These are phyloP conservation scores for Aix galericulata DNA, from an alignment of 2,113 vertebrate species.

Conservation along the genomic window DNA sequence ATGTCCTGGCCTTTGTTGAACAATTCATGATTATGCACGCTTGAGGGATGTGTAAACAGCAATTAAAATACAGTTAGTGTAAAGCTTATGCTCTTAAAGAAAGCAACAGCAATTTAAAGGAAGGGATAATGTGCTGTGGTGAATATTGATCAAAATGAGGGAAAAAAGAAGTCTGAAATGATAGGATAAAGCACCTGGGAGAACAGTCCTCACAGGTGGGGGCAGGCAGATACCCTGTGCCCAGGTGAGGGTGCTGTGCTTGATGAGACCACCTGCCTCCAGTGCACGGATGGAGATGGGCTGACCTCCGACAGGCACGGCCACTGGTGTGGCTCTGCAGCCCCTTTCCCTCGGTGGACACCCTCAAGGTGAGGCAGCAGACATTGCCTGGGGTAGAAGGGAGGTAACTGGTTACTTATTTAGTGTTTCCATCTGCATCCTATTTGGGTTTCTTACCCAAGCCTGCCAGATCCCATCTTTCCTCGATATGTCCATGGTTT, in stretches of 20 bases:
- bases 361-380: not conserved
- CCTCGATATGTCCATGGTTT: not conserved
- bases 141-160: constrained; percentile 12
- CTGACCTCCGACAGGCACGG: not conserved
- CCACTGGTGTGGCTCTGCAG: not conserved
- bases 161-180: constrained; percentile 20
- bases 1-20: constrained; percentile 29
- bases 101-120: constrained; percentile 54
- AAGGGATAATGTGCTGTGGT: constrained; percentile 23
- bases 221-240: not conserved
- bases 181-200: not conserved
- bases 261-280: not conserved
- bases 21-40: constrained; percentile 38
- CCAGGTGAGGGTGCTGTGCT: not conserved
- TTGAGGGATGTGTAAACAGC: constrained; percentile 58
- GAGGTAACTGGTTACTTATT: not conserved
- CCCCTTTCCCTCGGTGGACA: not conserved
- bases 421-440: not conserved
- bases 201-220: not conserved
- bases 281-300: not conserved
- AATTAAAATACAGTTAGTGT: constrained; percentile 62
- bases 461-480: not conserved
- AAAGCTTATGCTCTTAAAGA: constrained; percentile 47
- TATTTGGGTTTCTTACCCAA: not conserved
- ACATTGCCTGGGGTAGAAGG: not conserved